These are phyloP conservation scores for Terebella lapidaria DNA, from an alignment of 2,888 invertebrate species.

Conservation along the genomic window DNA sequence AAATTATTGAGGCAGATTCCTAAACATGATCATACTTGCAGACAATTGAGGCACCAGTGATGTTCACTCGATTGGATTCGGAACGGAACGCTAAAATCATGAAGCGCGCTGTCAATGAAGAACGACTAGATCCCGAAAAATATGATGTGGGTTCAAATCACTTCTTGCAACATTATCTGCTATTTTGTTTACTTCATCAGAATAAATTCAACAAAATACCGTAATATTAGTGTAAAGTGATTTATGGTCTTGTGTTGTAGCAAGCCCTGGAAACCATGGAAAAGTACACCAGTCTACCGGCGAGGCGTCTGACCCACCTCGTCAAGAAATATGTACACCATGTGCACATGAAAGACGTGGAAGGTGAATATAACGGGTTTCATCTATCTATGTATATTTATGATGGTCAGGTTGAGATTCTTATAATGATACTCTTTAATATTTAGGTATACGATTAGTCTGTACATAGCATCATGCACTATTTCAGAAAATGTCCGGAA, in stretches of 20 bases:
- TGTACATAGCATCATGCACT: too few relatives aligned
- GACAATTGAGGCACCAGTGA: constrained; percentile 30
- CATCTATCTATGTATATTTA: too few relatives aligned
- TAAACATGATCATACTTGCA: too few relatives aligned
- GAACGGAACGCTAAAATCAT: constrained; percentile 50
- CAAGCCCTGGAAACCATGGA: constrained; percentile 48
- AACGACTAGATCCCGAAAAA: constrained; percentile 19
- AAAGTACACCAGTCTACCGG: constrained; percentile 47
- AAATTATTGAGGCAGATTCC: too few relatives aligned
- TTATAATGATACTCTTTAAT: too few relatives aligned
- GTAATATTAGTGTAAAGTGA: not conserved
- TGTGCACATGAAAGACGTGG: constrained; percentile 44
- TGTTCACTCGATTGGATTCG: constrained; percentile 51
- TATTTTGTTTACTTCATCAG: too few relatives aligned
- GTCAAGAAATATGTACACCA: constrained; percentile 50
- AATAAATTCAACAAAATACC: too few relatives aligned
- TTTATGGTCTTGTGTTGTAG: constrained; percentile 23
- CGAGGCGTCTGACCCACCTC: constrained; percentile 44
- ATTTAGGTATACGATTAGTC: too few relatives aligned
- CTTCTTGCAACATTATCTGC: too few relatives aligned
- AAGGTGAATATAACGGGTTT: constrained; percentile 31
- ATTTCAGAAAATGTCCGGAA: constrained; percentile 44
- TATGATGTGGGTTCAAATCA: constrained; percentile 24
- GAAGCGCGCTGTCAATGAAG: constrained; percentile 39
- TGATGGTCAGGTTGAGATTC: not conserved